Percentiles rank a stretch among this genome's conserved stretches.
Evolutionary conservation across 2,888 invertebrate genomes (phyloP).

Genomic region (Rhamnusium bicolor): DNA sequence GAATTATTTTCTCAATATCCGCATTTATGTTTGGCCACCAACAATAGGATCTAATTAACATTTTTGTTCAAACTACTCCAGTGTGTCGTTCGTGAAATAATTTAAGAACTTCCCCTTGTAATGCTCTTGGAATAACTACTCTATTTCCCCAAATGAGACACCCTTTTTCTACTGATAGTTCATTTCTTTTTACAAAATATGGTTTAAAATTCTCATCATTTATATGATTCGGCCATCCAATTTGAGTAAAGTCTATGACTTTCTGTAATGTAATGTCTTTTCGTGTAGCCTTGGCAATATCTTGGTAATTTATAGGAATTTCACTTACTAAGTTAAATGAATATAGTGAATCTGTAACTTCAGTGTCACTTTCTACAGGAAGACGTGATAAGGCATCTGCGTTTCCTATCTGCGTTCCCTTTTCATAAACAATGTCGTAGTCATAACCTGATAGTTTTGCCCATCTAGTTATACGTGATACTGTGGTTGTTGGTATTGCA

Average conservation of each 20-base stretch:
- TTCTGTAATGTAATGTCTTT: slow-evolving; percentile 14
- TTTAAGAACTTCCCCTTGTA: slow-evolving; percentile 18
- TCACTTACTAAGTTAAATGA: slow-evolving; percentile 21
- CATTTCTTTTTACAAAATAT: slow-evolving; percentile 24
- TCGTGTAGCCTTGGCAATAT: slow-evolving; percentile 10
- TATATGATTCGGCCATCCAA: slow-evolving; percentile 21
- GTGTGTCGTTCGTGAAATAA: slow-evolving; percentile 38
- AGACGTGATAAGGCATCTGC: slow-evolving; percentile 30
- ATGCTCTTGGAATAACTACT: slow-evolving; percentile 19
- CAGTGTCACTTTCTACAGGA: background rate
- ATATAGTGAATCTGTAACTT: background rate
- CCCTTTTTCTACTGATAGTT: slow-evolving; percentile 30
- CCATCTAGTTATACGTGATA: slow-evolving; percentile 43
- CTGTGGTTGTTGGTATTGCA: slow-evolving; percentile 36
- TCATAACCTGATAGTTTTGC: slow-evolving; percentile 40
- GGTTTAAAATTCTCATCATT: slow-evolving; percentile 18
- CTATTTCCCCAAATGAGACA: slow-evolving; percentile 9
- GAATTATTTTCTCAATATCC: slow-evolving; percentile 33
- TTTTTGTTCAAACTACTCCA: slow-evolving; percentile 24
- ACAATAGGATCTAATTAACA: slow-evolving; percentile 24
- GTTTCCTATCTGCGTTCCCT: slow-evolving; percentile 25
- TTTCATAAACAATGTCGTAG: slow-evolving; percentile 36
- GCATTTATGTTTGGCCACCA: slow-evolving; percentile 28
- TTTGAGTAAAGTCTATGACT: slow-evolving; percentile 14
- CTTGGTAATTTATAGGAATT: slow-evolving; percentile 3